Evolutionary conservation across 2,888 invertebrate species (phyloP), one percentile per base, ranked within the genome.

Genomic region (Bruchidius siliquastri): DNA sequence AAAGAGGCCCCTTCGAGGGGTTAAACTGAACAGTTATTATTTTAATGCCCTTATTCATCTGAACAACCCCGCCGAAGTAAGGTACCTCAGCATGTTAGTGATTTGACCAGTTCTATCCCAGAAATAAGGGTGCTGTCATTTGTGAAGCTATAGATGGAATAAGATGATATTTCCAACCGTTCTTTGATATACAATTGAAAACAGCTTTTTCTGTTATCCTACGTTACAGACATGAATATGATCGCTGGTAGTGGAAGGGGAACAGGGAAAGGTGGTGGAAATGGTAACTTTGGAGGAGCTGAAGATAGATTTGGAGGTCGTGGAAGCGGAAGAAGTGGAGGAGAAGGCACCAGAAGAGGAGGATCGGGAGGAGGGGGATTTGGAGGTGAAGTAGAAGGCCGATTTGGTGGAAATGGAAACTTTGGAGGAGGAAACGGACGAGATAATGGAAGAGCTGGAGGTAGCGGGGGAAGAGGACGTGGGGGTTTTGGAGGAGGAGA

Each of bases 371-470:
- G 75, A 68, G 72, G 72, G 10, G 74, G 74, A 32, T 21, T 8
- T 18, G 71, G 73, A n/a, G 71, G 73, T 18, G 73, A 71, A 66
- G 71, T 71, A 68, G 77, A 73, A 18, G 73, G 72, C 21, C 71
- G 73, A n/a, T 49, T 69, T 30, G 72, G 70, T n/a, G 74, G 74
- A 4, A 71, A 69, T 13, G 69, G 75, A 21, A 73, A 74, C 22
- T 49, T 32, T 66, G 75, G 77, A 26, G 76, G 78, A 70, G 73
- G 75, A 8, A 32, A 69, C 3, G 74, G 72, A 10, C 22, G 20
- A 71, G 74, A 20, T 71, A 70, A 22, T 72, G 72, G 74, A 20
- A 72, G 74, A 8, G 75, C 74, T 20, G 66, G 66, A 22, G 73
- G 72, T 49, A 69, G 66, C 4, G 73, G 49, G 3, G 18, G 69